Conservation (phyloP, 2,113 vertebrate species). For the Falcunculus frontatus region DNA sequence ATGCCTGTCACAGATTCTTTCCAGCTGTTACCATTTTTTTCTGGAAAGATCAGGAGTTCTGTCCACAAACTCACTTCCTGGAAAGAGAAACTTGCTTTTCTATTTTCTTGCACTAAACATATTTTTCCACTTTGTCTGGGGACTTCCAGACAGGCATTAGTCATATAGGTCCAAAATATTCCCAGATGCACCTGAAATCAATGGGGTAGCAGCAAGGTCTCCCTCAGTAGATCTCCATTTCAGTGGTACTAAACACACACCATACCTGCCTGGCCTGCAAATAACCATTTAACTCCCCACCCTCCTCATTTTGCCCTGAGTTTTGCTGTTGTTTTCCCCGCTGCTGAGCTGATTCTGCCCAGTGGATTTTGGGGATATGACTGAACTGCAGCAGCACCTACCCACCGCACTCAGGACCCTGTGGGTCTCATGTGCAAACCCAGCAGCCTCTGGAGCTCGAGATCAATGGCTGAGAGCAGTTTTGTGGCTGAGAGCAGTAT, state of each 20-base stretch:
- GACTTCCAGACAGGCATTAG: not conserved
- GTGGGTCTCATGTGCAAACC: not conserved
- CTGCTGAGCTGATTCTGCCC: not conserved
- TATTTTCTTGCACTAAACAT: not conserved
- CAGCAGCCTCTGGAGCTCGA: not conserved
- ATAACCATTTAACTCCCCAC: not conserved
- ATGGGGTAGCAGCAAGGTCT: not conserved
- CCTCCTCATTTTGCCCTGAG: not conserved
- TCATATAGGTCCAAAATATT: not conserved
- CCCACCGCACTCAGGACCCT: not conserved
- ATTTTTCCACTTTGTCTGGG: not conserved
- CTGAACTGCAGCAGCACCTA: not conserved
- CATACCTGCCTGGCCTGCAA: not conserved
- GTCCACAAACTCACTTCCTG: not conserved
- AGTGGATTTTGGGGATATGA: not conserved
- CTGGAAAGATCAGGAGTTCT: not conserved
- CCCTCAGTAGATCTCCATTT: not conserved
- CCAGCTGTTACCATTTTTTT: not conserved
- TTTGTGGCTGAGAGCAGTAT: not conserved
- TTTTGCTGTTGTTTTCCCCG: not conserved
- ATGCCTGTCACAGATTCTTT: not conserved
- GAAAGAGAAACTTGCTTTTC: not conserved
- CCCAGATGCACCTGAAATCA: not conserved
- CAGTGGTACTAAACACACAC: rapidly evolving
- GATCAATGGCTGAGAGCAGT: not conserved